Base-by-base conservation (phyloP, 2,797 vertebrate species). In the Sandelia bainsii region DNA sequence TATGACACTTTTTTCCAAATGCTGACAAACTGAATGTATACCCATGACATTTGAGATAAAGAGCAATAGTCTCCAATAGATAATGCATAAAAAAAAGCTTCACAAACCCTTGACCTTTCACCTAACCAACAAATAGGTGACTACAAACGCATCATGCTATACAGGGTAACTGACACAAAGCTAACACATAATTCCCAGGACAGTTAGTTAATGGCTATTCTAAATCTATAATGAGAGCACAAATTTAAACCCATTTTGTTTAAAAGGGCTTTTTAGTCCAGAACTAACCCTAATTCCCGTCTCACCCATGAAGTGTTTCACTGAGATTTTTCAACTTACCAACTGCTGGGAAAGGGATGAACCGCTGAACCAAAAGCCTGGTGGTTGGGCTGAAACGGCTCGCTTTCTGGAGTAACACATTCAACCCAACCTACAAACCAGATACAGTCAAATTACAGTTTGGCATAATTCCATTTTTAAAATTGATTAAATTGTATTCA, bases 311-410 rank as follows among this genome's bases (percentile, higher is more conserved):
- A 49, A 6, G 56, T 32, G 54, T 37, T 62, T 20, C 1, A 0
- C 32, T 3, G 60, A 45, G 49, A 32, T 39, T 60, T 56, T 54
- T 51, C 27, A 73, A 85, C 89, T 92, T 90, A 99, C 97, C 97
- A 49, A 97, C 96, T 37, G 97, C 97, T 17, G 97, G 97, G 88
- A 99, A 98, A 0, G 97, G 96, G 89, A 98, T 94, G 64, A 99
- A 97, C 82, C 96, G 95, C 95, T 98, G 96, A 83, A 98, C 95
- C 81, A 98, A 77, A n/a, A 96, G 92, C 66, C 95, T 94, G 52
- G 94, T 96, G 27, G 96, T 92, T 0, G 96, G 96, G 60, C 92
- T 96, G 81, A 98, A 97, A 84, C 91, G 87, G 83, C 92, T 93
- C 23, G 97, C 95, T 94, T 85, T 96, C 93, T 95, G 92, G 85